Evolutionary conservation across 1,140 invertebrate genomes (phyloP), one percentile per base, ranked within the genome.

Genomic region (Glomeris maerens): DNA sequence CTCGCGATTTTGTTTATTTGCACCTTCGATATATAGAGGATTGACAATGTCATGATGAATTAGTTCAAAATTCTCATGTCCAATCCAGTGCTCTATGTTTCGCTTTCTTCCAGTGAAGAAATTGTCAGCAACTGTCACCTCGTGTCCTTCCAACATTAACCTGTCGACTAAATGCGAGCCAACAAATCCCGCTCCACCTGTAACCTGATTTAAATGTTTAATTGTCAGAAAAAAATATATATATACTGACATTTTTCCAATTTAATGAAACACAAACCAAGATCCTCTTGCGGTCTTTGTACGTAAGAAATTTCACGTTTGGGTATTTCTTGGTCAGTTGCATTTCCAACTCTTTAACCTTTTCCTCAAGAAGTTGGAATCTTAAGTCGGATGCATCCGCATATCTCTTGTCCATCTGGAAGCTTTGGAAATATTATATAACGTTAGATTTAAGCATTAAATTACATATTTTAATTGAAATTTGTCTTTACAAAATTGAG

Each of bases 11-110:
- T 14, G 20, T 27, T n/a, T 45, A 13, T n/a, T 45, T 14, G 5
- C 56, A 72, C 71, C 72, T 76, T 99, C 96, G 53, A 98, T 83
- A 70, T 89, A 98, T 7, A 98, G 70, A 17, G 94, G 91, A 69
- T 97, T 96, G 0, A 98, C 92, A 62, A 99, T 94, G 64, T 99
- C 96, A 69, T 98, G 95, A 67, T 98, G 91, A 39, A 98, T 88
- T 27, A 99, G 71, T 69, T 99, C 95, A 73, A 99, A 99, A 68
- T 99, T 98, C 61, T 91, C 82, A 69, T 99, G 95, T 0, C 94
- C 94, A 56, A 98, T 80, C 95, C 95, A 98, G 62, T 98, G 93
- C 62, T 96, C 93, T 0, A 99, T 84, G 70, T 99, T 99, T 26
- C 84, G 73, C 66, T 96, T 97, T 38, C 92, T 73, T 1, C 77